Conservation (phyloP, 2,888 invertebrate species). For the Neuroscelio doddi region DNA sequence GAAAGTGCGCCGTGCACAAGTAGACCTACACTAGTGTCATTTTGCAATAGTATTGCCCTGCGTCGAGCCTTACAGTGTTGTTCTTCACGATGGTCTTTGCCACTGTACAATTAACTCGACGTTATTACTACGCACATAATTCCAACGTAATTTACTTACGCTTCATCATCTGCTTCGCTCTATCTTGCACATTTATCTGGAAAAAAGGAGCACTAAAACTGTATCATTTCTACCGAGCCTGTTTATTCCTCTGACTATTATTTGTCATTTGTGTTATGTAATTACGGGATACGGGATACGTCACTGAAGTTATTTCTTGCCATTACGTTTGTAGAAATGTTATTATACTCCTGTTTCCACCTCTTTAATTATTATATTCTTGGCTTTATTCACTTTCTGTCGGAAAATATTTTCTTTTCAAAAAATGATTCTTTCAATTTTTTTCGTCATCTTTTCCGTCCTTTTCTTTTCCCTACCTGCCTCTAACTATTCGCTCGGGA, state of each 20-base stretch:
- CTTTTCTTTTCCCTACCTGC: constrained; percentile 20
- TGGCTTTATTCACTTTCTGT: not conserved
- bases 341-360: constrained; percentile 8
- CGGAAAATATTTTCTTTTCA: constrained; percentile 14
- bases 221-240: constrained; percentile 33
- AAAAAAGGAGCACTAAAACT: constrained; percentile 20
- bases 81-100: constrained; percentile 27
- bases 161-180: constrained; percentile 28
- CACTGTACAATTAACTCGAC: constrained; percentile 59
- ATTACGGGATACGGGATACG: constrained; percentile 30
- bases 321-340: constrained; percentile 30
- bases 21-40: not conserved
- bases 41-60: too few relatives aligned
- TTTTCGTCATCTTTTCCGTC: constrained; percentile 23
- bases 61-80: too few relatives aligned
- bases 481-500: too few relatives aligned
- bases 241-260: constrained; percentile 15
- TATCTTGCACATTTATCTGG: constrained; percentile 31
- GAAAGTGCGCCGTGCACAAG: too few relatives aligned
- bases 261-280: constrained; percentile 33
- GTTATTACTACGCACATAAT: constrained; percentile 58
- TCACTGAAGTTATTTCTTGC: constrained; percentile 26
- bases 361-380: not conserved
- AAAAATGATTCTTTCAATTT: constrained; percentile 12
- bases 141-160: constrained; percentile 51